Percentiles rank a stretch among this genome's conserved stretches.
Conservation (phyloP, 2,888 invertebrate species). For the Pristionchus maxplancki region DNA sequence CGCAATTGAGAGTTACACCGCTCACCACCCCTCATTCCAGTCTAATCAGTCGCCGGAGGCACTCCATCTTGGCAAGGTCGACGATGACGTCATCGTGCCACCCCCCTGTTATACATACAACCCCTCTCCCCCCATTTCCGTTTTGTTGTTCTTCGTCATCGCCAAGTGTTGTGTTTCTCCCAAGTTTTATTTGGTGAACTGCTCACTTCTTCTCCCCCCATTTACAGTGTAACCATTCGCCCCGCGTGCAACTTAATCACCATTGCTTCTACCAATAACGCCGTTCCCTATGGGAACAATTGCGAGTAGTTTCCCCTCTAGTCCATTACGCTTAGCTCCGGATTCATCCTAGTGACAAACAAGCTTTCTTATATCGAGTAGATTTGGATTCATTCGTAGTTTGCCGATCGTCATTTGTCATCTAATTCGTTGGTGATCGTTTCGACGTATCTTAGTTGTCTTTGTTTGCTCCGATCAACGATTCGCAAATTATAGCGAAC, state of each 20-base stretch:
- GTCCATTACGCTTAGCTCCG: background rate
- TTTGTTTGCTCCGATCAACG: background rate
- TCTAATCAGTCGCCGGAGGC: constrained; percentile 6
- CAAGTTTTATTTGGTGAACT: constrained; percentile 10
- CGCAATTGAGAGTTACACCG: background rate
- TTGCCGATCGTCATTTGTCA: background rate
- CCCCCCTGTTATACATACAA: constrained; percentile 24
- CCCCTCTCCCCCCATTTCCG: background rate
- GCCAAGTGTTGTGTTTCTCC: background rate
- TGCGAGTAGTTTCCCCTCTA: background rate
- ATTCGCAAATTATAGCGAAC: background rate
- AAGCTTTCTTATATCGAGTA: background rate
- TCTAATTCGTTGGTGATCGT: background rate
- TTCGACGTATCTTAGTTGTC: background rate
- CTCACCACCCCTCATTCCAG: background rate
- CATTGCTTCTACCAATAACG: background rate
- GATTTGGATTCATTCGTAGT: background rate
- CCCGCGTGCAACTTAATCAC: background rate
- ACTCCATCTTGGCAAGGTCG: background rate
- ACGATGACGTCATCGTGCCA: background rate
- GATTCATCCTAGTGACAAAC: background rate
- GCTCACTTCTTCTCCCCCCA: background rate
- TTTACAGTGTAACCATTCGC: background rate
- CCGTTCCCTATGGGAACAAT: background rate
- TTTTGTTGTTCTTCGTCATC: background rate